Conservation (phyloP, 2,113 vertebrate genomes). For the Salminus brasiliensis region DNA sequence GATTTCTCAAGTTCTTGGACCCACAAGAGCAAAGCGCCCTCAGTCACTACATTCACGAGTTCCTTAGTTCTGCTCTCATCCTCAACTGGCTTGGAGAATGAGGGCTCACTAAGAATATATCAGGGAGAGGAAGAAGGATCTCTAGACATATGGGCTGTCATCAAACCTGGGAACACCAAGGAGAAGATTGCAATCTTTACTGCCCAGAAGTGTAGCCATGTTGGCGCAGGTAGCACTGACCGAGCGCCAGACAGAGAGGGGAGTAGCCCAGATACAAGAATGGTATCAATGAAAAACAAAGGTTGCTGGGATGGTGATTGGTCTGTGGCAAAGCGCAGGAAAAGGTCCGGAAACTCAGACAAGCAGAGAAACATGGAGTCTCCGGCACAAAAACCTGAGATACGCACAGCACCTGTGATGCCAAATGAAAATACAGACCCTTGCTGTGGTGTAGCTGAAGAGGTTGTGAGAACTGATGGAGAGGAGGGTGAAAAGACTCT, state of each 20-base stretch:
- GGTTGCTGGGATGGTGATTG: constrained; percentile 85
- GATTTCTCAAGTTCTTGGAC: constrained; percentile 22
- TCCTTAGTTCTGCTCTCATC: constrained; percentile 42
- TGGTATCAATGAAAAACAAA: constrained; percentile 83
- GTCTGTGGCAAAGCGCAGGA: constrained; percentile 83
- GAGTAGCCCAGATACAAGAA: constrained; percentile 49
- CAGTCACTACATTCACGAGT: constrained; percentile 45
- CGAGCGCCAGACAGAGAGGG: constrained; percentile 48
- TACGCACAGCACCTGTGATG: background rate
- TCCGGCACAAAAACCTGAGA: background rate
- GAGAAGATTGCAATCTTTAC: constrained; percentile 97
- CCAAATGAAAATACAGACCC: background rate
- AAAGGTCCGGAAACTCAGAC: constrained; percentile 79
- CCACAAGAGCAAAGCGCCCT: constrained; percentile 40
- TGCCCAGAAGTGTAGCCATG: constrained; percentile 74
- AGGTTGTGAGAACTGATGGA: constrained; percentile 43
- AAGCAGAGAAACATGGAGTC: constrained; percentile 65
- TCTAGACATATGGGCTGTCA: constrained; percentile 87
- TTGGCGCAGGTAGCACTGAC: background rate
- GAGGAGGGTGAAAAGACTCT: constrained; percentile 69
- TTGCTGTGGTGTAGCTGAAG: constrained; percentile 11
- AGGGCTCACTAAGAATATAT: constrained; percentile 63
- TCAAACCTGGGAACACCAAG: constrained; percentile 93
- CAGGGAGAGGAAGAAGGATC: constrained; percentile 80
- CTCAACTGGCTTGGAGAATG: constrained; percentile 40